A percentile compares a stretch with the other conserved stretches of the same genome.
Conservation (phyloP, 2,113 vertebrate genomes). For the Tetrax tetrax region DNA sequence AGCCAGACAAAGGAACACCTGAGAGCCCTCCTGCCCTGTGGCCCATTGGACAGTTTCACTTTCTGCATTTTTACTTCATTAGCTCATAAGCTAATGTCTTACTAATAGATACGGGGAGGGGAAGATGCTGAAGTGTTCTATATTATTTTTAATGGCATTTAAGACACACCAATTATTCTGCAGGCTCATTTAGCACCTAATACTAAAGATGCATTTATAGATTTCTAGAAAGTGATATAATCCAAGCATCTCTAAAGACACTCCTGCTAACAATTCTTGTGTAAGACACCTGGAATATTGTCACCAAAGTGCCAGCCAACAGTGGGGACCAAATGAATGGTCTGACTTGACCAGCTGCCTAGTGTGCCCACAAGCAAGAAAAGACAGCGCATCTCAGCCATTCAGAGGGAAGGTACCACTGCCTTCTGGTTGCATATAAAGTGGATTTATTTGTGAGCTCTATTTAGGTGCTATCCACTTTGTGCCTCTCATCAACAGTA, state of each 20-base stretch:
- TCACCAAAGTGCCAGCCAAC: not conserved
- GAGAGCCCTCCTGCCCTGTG: not conserved
- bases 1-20: not conserved
- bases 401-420: not conserved
- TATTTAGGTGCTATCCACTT: not conserved
- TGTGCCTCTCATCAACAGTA: not conserved
- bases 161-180: not conserved
- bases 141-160: constrained; percentile 33
- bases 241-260: not conserved
- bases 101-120: not conserved
- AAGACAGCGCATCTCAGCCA: not conserved
- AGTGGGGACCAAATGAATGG: not conserved
- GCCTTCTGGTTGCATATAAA: not conserved
- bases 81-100: not conserved
- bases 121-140: not conserved
- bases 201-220: not conserved
- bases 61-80: constrained; percentile 7
- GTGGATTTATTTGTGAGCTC: not conserved
- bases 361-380: not conserved
- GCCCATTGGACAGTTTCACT: not conserved
- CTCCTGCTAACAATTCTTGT: not conserved
- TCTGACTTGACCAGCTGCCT: not conserved
- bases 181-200: constrained; percentile 36
- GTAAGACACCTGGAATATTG: not conserved
- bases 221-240: not conserved